Evolutionary conservation across 2,888 invertebrate species (phyloP), one percentile per base, ranked within the genome.

Genomic region (Drosophila paucipuncta): DNA sequence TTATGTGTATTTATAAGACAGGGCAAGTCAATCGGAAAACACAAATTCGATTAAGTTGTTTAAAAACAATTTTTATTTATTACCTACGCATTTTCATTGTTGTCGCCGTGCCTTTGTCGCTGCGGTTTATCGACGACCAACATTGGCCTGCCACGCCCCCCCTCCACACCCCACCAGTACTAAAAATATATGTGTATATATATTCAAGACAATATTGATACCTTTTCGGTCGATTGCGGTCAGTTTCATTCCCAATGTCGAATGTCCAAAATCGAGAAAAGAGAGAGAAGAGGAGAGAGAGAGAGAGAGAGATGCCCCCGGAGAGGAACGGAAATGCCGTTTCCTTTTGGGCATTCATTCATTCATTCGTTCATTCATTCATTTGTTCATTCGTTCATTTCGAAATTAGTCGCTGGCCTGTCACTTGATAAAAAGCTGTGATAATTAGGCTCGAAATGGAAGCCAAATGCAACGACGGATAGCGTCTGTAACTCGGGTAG

Each of bases 21-120:
- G 31, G 28, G 47, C 64, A 68, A 85, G 83, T 85, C 81, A 80
- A 85, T 89, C 86, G 76, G 72, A 89, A 82, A 88, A 88, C 86
- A 88, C 86, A 85, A 85, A 89, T 86, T 85, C 85, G 89, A 85
- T 85, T 83, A 89, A 89, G 86, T 89, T 85, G 86, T 89, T 85
- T 85, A 89, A 86, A 85, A 89, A 85, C 89, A 89, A 85, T 89
- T 89, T 88, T 81, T 83, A 78, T 85, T 85, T 85, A 85, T 88
- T 85, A 77, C 86, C 86, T 66, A 75, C 68, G 64, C 71, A 68
- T 76, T 84, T 82, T 69, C 78, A 78, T 82, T 71, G 74, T 64
- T 72, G 81, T 70, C 78, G 64, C 68, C 18, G 18, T 65, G 64
- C 71, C 78, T 76, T 75, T 80, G 83, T 76, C 64, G 83, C 74